Conservation (phyloP, 2,113 vertebrate species). For the Sitta europaea region DNA sequence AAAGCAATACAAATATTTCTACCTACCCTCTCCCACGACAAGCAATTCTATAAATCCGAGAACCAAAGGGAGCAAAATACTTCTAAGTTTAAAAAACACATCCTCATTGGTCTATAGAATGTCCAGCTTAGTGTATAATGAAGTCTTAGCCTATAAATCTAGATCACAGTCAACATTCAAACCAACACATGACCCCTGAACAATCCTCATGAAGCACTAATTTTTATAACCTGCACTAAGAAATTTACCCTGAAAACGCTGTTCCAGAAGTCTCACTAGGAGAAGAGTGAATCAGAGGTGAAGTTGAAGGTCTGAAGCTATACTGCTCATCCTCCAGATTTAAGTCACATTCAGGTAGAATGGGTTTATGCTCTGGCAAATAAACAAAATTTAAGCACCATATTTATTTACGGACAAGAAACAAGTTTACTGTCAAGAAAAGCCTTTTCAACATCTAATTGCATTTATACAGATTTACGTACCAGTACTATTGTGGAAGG, state of each 20-base stretch:
- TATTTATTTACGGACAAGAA: not conserved
- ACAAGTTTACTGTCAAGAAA: not conserved
- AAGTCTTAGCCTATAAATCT: not conserved
- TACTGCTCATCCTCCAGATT: conserved; percentile 74
- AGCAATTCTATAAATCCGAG: not conserved
- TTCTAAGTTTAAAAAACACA: not conserved
- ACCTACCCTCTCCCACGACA: not conserved
- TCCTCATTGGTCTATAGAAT: not conserved
- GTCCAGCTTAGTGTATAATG: not conserved
- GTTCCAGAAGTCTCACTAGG: conserved; percentile 84
- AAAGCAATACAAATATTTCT: not conserved
- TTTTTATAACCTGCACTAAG: not conserved
- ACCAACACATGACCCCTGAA: not conserved
- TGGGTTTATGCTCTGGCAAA: conserved; percentile 41
- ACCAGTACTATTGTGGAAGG: conserved; percentile 60
- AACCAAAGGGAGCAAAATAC: not conserved
- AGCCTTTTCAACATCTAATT: not conserved
- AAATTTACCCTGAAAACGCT: conserved; percentile 66
- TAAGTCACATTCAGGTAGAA: conserved; percentile 23
- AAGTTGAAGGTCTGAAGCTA: conserved; percentile 89
- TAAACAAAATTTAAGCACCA: not conserved
- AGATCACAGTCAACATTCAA: not conserved
- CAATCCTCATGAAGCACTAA: not conserved
- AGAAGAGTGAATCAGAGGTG: conserved; percentile 92
- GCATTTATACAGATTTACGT: conserved; percentile 18